Evolutionary conservation across 2,113 vertebrate species (phyloP), one percentile per base, ranked within the genome.

Genomic region (Brienomyrus brachyistius): DNA sequence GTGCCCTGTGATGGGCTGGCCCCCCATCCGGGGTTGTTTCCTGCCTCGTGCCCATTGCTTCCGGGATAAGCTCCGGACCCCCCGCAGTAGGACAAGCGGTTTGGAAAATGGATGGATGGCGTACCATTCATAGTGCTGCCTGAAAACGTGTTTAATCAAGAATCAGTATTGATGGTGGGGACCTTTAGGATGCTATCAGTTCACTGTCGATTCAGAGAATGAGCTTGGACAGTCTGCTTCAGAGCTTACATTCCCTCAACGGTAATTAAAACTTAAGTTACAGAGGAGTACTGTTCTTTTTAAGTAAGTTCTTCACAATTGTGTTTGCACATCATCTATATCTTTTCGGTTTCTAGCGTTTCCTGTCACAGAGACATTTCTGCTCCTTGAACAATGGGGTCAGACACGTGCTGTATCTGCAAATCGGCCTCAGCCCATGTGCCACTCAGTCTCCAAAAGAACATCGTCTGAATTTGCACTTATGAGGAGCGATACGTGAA

Each of bases 391-490:
- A 84, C 70, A 51, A 47, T 59, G 88, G 35, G 21, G 52, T 7
- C 51, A 23, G 40, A 70, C 48, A 45, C 8, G 21, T 56, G 15
- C 51, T 83, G 80, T 48, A 83, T 84, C 47, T 56, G 88, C 74
- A 89, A 54, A 89, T 74, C 40, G 7, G 19, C 11, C 85, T 54
- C 56, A 50, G 59, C 10, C 9, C 43, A 23, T 70, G 87, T 27
- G 54, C n/a, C 66, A 74, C 10, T 88, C 59, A 31, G 11, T 17
- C 47, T 52, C 40, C 88, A 21, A 50, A 80, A 8, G 43, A 35
- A 27, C 23, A 89, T 80, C 54, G 66, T 80, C 15, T 89, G 66
- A 89, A 80, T 89, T 54, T 89, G 62, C 88, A 89, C 43, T 89
- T 66, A 89, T 89, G 70, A 80, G 17, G 27, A 52, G 62, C 21